Conservation (phyloP, 1,140 invertebrate species). For the Panagrolaimus sp. region DNA sequence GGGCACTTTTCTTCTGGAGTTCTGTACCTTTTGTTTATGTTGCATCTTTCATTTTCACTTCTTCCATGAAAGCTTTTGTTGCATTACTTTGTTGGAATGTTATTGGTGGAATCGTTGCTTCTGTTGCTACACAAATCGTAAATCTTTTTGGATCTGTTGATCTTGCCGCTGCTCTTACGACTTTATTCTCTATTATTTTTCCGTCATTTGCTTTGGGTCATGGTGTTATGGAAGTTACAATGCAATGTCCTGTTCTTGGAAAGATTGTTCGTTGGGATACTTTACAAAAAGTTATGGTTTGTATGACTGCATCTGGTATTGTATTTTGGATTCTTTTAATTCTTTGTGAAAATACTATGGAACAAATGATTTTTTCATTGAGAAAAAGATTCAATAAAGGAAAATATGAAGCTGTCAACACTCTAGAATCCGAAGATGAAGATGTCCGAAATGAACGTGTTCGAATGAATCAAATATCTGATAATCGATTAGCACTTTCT, state of each 20-base stretch:
- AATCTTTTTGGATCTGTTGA: neutral
- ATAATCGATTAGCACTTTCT: constrained; percentile 30
- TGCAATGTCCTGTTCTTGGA: constrained; percentile 13
- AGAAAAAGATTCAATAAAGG: neutral
- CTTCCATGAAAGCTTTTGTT: constrained; percentile 25
- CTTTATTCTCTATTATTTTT: constrained; percentile 22
- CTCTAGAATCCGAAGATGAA: constrained; percentile 31
- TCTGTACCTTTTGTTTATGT: constrained; percentile 41
- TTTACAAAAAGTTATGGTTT: constrained; percentile 19
- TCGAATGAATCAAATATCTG: constrained; percentile 6
- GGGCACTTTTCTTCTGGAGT: constrained; percentile 37
- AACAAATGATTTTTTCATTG: neutral
- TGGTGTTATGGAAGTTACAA: constrained; percentile 23
- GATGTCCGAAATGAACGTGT: constrained; percentile 39
- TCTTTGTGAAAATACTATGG: constrained; percentile 23
- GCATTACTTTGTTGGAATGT: constrained; percentile 27
- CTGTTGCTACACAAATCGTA: constrained; percentile 17
- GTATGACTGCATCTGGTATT: constrained; percentile 38
- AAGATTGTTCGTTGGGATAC: neutral
- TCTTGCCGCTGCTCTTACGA: constrained; percentile 11
- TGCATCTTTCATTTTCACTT: constrained; percentile 41
- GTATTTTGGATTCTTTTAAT: constrained; percentile 36
- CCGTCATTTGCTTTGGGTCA: constrained; percentile 32
- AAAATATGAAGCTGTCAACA: neutral
- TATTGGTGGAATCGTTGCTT: constrained; percentile 26